Percentiles rank a stretch among this genome's conserved stretches.
Evolutionary conservation across 2,797 vertebrate species (phyloP).

Genomic region (Manis javanica): DNA sequence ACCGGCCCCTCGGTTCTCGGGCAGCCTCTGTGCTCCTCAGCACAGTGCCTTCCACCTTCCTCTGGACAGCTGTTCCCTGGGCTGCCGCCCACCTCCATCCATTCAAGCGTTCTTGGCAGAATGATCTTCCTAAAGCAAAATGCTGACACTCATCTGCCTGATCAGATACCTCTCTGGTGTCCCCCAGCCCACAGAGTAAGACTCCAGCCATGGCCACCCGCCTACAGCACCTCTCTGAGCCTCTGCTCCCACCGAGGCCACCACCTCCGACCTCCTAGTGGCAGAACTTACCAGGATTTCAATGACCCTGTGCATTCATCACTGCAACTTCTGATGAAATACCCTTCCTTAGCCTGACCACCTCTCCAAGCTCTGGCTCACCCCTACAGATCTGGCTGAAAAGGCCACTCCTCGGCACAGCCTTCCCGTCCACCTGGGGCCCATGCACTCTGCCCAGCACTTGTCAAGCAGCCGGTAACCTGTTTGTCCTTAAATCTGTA

Average conservation of each 20-base stretch:
- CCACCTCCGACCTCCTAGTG: not conserved
- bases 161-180: not conserved
- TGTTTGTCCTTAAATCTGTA: rapidly evolving
- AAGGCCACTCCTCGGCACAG: too few species aligned
- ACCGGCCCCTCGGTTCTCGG: not conserved
- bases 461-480: rapidly evolving
- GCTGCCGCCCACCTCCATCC: too few species aligned
- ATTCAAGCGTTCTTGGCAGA: not conserved
- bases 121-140: not conserved
- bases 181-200: not conserved
- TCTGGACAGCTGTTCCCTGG: rapidly evolving
- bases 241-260: rapidly evolving
- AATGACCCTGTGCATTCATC: rapidly evolving
- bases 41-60: too few species aligned
- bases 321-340: rapidly evolving
- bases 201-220: rapidly evolving
- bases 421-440: not conserved
- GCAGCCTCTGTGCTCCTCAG: too few species aligned
- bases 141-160: too few species aligned
- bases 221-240: not conserved
- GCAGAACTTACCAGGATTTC: not conserved
- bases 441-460: rapidly evolving
- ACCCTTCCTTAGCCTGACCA: not conserved
- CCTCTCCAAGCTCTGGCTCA: not conserved
- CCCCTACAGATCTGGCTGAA: rapidly evolving